Percentiles rank a stretch among this genome's conserved stretches.
Conservation (phyloP, 2,113 vertebrate species). For the Hemiscyllium ocellatum region DNA sequence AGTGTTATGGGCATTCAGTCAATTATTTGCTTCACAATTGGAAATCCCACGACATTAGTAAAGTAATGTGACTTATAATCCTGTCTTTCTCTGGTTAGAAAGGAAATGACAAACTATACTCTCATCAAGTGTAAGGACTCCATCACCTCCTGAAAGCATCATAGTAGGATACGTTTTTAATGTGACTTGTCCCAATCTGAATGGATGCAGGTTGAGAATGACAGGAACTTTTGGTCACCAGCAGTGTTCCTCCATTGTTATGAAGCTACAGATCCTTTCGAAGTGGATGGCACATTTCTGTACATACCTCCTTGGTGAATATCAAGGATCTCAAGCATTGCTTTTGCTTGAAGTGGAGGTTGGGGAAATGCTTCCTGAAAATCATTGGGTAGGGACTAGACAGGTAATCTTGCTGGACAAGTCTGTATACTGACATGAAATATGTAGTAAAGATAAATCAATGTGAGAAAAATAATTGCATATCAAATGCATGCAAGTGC, state of each 20-base stretch:
- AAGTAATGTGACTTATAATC: neutral
- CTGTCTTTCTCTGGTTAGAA: neutral
- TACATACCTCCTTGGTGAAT: neutral
- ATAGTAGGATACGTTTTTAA: neutral
- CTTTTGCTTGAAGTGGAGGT: neutral
- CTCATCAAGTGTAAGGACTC: neutral
- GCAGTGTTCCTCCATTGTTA: neutral
- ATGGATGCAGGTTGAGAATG: neutral
- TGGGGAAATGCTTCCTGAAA: neutral
- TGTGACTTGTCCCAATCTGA: neutral
- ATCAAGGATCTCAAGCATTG: neutral
- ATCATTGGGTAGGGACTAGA: neutral
- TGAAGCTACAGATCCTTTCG: neutral
- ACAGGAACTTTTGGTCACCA: neutral
- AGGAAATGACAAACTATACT: neutral
- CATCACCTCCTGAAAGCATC: neutral
- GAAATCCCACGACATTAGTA: neutral
- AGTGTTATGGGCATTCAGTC: neutral
- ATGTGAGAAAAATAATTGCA: neutral
- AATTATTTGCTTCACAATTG: neutral
- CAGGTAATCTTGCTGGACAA: neutral
- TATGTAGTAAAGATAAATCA: constrained; percentile 13
- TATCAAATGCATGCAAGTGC: neutral
- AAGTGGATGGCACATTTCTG: neutral
- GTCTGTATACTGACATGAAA: neutral